A percentile compares a stretch with the other conserved stretches of the same genome.
Conservation (phyloP, 2,113 vertebrate genomes). For the Mungos mungo region DNA sequence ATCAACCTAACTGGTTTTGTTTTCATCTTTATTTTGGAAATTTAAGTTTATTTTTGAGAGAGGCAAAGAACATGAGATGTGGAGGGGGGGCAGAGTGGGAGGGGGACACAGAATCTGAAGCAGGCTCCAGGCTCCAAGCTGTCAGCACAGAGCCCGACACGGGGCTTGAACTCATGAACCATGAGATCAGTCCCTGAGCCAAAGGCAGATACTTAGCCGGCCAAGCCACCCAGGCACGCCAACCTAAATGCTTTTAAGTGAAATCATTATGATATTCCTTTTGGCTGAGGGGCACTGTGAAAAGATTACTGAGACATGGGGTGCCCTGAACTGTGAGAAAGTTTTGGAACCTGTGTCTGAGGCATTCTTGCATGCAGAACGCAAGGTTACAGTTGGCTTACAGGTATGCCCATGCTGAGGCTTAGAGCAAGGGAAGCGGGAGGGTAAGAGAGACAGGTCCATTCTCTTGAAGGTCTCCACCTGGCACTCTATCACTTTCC, state of each 20-base stretch:
- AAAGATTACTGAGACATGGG: background rate
- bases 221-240: no score
- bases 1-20: conserved; percentile 79
- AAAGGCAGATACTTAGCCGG: no score
- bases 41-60: no score
- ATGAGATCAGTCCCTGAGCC: no score
- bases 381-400: background rate
- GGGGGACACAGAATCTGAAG: no score
- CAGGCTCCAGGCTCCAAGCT: no score
- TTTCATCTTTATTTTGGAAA: no score
- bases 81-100: no score
- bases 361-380: background rate
- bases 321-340: background rate
- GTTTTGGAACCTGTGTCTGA: background rate
- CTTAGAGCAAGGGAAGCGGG: background rate
- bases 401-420: background rate
- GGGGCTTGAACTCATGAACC: no score
- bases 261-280: background rate
- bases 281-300: background rate
- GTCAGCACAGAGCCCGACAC: no score
- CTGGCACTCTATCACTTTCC: background rate
- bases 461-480: background rate
- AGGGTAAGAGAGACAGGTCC: background rate
- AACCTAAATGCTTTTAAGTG: background rate
- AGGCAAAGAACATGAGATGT: no score